A percentile compares a stretch with the other conserved stretches of the same genome.
Conservation (phyloP, 2,797 vertebrate species). For the Galaxias olidus region DNA sequence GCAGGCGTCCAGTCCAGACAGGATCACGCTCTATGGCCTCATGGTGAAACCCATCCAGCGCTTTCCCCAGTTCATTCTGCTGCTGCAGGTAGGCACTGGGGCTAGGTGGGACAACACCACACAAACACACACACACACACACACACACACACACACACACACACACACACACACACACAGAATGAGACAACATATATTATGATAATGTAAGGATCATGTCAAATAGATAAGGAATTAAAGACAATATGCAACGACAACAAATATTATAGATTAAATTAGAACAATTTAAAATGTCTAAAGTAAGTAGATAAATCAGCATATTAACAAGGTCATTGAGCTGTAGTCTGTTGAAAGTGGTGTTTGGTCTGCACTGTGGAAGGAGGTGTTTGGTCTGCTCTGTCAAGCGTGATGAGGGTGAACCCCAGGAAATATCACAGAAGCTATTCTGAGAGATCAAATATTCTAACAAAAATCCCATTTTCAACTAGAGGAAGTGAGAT, state of each 20-base stretch:
- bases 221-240: too few relatives aligned
- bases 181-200: too few relatives aligned
- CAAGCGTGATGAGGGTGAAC: not conserved
- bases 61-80: conserved; percentile 88
- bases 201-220: too few relatives aligned
- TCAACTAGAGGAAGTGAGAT: conserved; percentile 9
- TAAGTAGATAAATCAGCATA: too few relatives aligned
- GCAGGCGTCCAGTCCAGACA: conserved; percentile 80
- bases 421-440: not conserved
- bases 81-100: conserved; percentile 77
- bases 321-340: too few relatives aligned
- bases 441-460: not conserved
- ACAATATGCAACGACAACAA: too few relatives aligned
- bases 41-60: conserved; percentile 91
- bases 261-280: too few relatives aligned
- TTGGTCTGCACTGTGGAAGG: not conserved
- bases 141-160: conserved; percentile 9
- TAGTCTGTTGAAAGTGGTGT: too few relatives aligned
- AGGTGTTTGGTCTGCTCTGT: not conserved
- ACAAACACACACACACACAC: conserved; percentile 9
- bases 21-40: conserved; percentile 85
- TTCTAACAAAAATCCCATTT: not conserved
- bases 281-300: too few relatives aligned
- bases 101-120: not conserved
- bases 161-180: not conserved